A percentile compares a stretch with the other conserved stretches of the same genome.
phyloP scores from a whole-genome alignment of 2,888 invertebrate genomes.

The Matsumyia berberina region DNA sequence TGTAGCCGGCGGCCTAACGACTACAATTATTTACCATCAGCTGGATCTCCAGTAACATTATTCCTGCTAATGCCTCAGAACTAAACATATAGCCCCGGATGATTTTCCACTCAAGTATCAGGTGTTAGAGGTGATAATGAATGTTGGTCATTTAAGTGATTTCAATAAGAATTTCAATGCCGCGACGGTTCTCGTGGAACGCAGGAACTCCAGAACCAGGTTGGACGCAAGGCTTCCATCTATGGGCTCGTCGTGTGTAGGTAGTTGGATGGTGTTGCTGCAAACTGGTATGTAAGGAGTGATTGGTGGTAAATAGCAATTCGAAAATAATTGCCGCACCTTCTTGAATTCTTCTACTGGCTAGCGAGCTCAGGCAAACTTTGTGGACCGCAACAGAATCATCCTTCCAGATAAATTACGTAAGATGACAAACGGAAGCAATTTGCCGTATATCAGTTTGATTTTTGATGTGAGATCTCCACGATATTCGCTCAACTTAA shows the following conservation, averaged over 20 bases:
- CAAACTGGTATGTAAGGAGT: conserved; percentile 50
- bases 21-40: conserved; percentile 75
- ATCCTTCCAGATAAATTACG: conserved; percentile 68
- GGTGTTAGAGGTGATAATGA: conserved; percentile 76
- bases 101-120: conserved; percentile 72
- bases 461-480: conserved; percentile 57
- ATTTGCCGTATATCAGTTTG: conserved; percentile 77
- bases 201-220: conserved; percentile 9
- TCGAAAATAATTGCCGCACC: conserved; percentile 73
- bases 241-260: conserved; percentile 30
- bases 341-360: conserved; percentile 49
- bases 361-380: conserved; percentile 9
- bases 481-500: conserved; percentile 38
- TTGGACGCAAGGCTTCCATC: conserved; percentile 25
- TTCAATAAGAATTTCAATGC: conserved; percentile 72
- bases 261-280: conserved; percentile 40
- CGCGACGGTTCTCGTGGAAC: conserved; percentile 25
- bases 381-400: conserved; percentile 12
- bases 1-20: conserved; percentile 72
- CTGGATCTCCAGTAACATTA: conserved; percentile 60
- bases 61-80: conserved; percentile 71
- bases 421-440: conserved; percentile 77
- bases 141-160: conserved; percentile 76
- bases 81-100: conserved; percentile 75
- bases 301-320: conserved; percentile 71